Conservation (phyloP, 2,888 invertebrate genomes). For the Spicauda simplicius region DNA sequence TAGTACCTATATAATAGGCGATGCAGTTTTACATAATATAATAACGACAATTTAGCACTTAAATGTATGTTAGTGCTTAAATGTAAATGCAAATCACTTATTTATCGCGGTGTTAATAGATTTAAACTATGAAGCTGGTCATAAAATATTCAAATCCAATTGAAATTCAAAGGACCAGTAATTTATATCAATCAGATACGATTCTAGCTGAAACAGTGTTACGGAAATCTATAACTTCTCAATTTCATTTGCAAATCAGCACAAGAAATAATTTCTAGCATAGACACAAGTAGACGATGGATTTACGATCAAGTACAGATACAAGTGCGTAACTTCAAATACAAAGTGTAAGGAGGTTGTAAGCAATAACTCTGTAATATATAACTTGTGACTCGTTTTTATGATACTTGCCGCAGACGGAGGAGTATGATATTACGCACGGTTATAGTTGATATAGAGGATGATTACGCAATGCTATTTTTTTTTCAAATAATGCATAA, state of each 20-base stretch:
- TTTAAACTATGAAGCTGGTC: background rate
- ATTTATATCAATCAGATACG: constrained; percentile 15
- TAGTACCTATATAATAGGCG: too few relatives aligned
- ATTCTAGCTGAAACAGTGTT: constrained; percentile 10
- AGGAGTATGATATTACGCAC: too few relatives aligned
- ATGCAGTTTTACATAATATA: too few relatives aligned
- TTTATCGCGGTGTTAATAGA: background rate
- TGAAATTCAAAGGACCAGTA: constrained; percentile 6
- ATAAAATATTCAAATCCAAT: constrained; percentile 19
- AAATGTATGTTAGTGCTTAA: background rate
- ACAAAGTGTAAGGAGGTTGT: background rate
- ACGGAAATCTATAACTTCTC: constrained; percentile 18
- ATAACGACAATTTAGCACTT: background rate
- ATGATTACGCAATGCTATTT: too few relatives aligned
- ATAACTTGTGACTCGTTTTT: too few relatives aligned
- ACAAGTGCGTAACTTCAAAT: too few relatives aligned
- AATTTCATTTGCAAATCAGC: constrained; percentile 25
- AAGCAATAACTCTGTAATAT: constrained; percentile 60
- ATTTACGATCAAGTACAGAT: constrained; percentile 3
- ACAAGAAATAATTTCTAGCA: constrained; percentile 24
- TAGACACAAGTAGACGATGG: constrained; percentile 14
- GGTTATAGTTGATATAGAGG: too few relatives aligned
- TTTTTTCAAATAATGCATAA: too few relatives aligned
- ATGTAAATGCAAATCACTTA: background rate
- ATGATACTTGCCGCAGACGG: too few relatives aligned